Evolutionary conservation across 2,113 vertebrate genomes (phyloP), one percentile per base, ranked within the genome.

Genomic region (Bettongia penicillata): DNA sequence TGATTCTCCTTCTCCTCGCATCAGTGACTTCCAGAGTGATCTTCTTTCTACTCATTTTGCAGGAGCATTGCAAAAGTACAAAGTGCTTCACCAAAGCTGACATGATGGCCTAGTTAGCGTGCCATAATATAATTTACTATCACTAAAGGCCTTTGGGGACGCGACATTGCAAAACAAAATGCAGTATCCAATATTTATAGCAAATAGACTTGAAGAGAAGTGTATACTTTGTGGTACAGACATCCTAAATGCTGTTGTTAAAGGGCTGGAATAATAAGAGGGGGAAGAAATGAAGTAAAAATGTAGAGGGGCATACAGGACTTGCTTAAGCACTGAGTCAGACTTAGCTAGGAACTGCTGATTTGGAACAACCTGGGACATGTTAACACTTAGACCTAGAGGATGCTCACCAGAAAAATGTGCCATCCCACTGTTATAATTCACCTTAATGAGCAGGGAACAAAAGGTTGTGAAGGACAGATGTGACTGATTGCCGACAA

Each of bases 401-500:
- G 95, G 94, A 98, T 90, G 92, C 90, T 93, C 94, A 98, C 91
- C 95, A 97, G 98, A 97, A 98, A 97, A 98, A 98, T 96, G 95
- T 96, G 92, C 96, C 90, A 89, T 97, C 98, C 97, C 1, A 93
- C 97, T 96, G 97, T 97, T 98, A 93, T 93, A 97, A 98, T 97
- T 98, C 98, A 98, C 97, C 57, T 49, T 98, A 98, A 98, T 96
- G 98, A 98, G 96, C 94, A 89, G 95, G 97, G 98, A 98, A 98
- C 97, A 95, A 98, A 97, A 97, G 97, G 96, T 97, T 98, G 97
- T 96, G 95, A 57, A 96, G 98, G 98, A 98, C 96, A 94, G 97
- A 94, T 97, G 95, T 98, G 98, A 99, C 94, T 97, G 96, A 98
- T 98, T 96, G 98, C 98, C 98, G 95, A 98, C 98, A 93, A 91